Evolutionary conservation across 1,140 invertebrate species (phyloP).

Genomic region (Aradophagus sp.): DNA sequence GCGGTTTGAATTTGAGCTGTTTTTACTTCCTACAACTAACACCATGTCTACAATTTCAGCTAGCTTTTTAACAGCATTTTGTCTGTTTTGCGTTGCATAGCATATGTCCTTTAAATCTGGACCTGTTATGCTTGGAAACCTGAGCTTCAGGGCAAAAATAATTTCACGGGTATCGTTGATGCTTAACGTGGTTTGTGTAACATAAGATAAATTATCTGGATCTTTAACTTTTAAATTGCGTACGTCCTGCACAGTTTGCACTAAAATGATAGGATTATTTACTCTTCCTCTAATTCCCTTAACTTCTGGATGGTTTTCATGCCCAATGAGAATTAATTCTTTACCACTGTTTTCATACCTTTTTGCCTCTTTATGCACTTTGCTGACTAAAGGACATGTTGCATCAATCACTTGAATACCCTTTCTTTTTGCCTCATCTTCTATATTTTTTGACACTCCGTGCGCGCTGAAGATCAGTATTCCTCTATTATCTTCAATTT

Average conservation of each 20-base stretch:
- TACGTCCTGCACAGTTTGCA: constrained; percentile 19
- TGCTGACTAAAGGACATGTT: constrained; percentile 22
- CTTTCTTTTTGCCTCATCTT: constrained; percentile 23
- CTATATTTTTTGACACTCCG: constrained; percentile 21
- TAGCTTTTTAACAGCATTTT: constrained; percentile 26
- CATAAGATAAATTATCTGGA: constrained; percentile 25
- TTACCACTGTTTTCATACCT: constrained; percentile 14
- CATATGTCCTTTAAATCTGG: constrained; percentile 25
- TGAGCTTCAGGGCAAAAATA: constrained; percentile 20
- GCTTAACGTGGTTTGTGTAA: constrained; percentile 23
- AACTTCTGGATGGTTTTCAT: constrained; percentile 23
- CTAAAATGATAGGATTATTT: constrained; percentile 26
- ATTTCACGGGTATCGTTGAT: constrained; percentile 20
- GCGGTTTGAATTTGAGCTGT: constrained; percentile 26
- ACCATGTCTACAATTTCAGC: constrained; percentile 20
- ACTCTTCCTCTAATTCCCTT: constrained; percentile 20
- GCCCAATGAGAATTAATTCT: constrained; percentile 19
- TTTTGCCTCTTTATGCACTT: constrained; percentile 23
- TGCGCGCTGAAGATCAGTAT: constrained; percentile 24
- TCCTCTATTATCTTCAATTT: constrained; percentile 24
- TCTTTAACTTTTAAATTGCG: constrained; percentile 28
- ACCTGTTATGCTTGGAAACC: constrained; percentile 20
- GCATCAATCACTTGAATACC: constrained; percentile 25
- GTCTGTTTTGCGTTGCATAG: constrained; percentile 22
- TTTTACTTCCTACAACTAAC: constrained; percentile 24